Conservation (phyloP, 2,797 vertebrate species). For the Trematomus bernacchii region DNA sequence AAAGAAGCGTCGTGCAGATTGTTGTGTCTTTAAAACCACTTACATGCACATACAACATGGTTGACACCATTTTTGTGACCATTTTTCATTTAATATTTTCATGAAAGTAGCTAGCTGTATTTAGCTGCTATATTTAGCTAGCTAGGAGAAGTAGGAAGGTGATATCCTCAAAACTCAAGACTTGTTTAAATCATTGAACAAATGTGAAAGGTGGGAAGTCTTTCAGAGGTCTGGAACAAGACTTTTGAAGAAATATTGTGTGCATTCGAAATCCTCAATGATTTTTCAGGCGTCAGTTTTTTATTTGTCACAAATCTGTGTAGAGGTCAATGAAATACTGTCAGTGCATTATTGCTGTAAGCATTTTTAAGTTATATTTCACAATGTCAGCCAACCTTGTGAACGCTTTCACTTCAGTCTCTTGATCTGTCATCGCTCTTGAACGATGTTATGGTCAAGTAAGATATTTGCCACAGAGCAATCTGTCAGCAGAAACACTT, state of each 20-base stretch:
- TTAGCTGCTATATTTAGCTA: not conserved
- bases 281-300: not conserved
- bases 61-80: not conserved
- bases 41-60: not conserved
- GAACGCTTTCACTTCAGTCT: constrained; percentile 3
- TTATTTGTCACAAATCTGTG: not conserved
- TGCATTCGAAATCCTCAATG: not conserved
- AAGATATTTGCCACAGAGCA: constrained; percentile 48
- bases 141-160: not conserved
- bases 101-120: not conserved
- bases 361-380: constrained; percentile 3
- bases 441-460: constrained; percentile 34
- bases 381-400: not conserved
- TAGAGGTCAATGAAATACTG: not conserved
- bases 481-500: constrained; percentile 68
- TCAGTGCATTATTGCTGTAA: not conserved
- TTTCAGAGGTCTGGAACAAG: not conserved
- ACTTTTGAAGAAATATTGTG: not conserved
- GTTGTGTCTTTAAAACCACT: not conserved
- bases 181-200: not conserved
- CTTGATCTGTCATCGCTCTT: constrained; percentile 43
- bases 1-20: not conserved
- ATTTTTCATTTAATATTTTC: not conserved
- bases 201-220: not conserved
- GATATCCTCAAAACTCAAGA: not conserved